These are phyloP conservation scores for Enteromius thamalakanensis DNA, from an alignment of 2,797 vertebrate genomes.

Conservation along the genomic window DNA sequence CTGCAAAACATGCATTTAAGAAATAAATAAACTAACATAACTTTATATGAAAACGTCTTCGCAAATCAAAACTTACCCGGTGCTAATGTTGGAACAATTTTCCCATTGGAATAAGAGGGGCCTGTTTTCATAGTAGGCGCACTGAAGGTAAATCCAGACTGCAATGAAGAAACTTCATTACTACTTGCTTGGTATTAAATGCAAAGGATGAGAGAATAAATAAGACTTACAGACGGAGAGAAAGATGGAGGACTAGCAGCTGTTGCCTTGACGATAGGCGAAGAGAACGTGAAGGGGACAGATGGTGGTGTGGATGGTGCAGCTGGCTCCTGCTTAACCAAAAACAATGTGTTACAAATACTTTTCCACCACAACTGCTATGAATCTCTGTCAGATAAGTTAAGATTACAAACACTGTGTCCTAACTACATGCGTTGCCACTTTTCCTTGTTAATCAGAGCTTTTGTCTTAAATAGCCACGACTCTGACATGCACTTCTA, in stretches of 20 bases:
- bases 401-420: not conserved
- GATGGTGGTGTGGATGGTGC: constrained; percentile 73
- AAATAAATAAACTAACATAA: not conserved
- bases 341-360: not conserved
- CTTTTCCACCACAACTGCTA: not conserved
- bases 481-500: too few relatives aligned
- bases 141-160: constrained; percentile 95
- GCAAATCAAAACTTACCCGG: constrained; percentile 72
- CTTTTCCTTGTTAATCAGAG: too few relatives aligned
- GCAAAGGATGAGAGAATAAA: not conserved
- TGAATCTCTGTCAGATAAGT: not conserved
- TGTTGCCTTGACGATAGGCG: constrained; percentile 94
- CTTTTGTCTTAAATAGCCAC: too few relatives aligned
- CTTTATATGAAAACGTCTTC: not conserved
- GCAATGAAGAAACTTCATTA: constrained; percentile 34
- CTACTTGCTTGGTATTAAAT: not conserved
- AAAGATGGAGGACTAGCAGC: constrained; percentile 86
- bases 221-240: constrained; percentile 84
- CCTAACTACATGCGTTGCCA: too few relatives aligned
- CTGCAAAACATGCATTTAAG: constrained; percentile 58
- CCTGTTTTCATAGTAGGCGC: constrained; percentile 88
- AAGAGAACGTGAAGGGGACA: constrained; percentile 91
- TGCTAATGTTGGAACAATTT: constrained; percentile 69
- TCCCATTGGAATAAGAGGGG: constrained; percentile 77
- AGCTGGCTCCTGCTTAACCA: constrained; percentile 74